These are phyloP conservation scores for Parelbella ahira DNA, from an alignment of 2,888 invertebrate species.

Conservation along the genomic window DNA sequence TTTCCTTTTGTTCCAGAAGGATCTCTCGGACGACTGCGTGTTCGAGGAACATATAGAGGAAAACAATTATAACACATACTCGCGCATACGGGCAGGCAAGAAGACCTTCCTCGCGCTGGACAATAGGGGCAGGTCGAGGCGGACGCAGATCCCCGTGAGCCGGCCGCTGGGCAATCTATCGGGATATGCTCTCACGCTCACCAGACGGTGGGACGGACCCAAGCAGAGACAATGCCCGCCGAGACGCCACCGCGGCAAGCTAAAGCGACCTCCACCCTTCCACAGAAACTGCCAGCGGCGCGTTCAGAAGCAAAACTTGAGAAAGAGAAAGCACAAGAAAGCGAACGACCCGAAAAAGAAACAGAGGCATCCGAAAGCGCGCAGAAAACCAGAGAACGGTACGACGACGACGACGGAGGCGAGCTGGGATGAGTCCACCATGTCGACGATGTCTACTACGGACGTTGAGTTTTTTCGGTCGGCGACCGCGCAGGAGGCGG, in stretches of 20 bases:
- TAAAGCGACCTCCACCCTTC: constrained; percentile 64
- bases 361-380: constrained; percentile 77
- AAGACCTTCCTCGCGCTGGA: constrained; percentile 90
- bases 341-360: constrained; percentile 72
- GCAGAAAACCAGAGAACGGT: constrained; percentile 71
- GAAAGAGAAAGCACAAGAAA: constrained; percentile 76
- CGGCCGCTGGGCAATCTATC: constrained; percentile 87
- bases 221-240: constrained; percentile 59
- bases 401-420: constrained; percentile 72
- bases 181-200: constrained; percentile 85
- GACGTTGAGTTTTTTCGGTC: constrained; percentile 80
- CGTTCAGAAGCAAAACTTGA: constrained; percentile 66
- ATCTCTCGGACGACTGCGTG: constrained; percentile 91
- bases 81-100: constrained; percentile 83
- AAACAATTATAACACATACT: constrained; percentile 92
- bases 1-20: constrained; percentile 86
- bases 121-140: constrained; percentile 85
- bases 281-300: constrained; percentile 72
- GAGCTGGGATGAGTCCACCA: constrained; percentile 75
- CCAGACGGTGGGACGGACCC: constrained; percentile 58
- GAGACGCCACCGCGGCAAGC: constrained; percentile 65
- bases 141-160: constrained; percentile 85
- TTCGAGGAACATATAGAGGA: constrained; percentile 93
- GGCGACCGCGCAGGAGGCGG: constrained; percentile 79
- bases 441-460: constrained; percentile 75